These are phyloP conservation scores for Cuculus canorus DNA, from an alignment of 2,797 vertebrate genomes.

Conservation along the genomic window DNA sequence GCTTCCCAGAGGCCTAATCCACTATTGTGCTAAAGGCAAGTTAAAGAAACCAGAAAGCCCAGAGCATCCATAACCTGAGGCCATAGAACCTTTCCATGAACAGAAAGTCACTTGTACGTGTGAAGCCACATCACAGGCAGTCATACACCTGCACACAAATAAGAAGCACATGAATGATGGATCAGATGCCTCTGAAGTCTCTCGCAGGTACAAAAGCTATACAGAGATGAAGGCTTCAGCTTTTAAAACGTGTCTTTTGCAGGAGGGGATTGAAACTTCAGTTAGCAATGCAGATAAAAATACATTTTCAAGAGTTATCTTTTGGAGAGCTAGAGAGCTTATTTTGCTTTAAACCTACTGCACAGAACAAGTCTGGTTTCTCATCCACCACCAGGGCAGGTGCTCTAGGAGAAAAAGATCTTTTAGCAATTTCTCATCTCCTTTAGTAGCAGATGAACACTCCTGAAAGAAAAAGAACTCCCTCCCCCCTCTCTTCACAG, in stretches of 20 bases:
- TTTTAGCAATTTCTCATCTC: neutral
- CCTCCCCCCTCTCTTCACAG: neutral
- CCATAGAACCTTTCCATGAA: neutral
- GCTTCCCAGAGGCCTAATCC: neutral
- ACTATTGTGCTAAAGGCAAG: neutral
- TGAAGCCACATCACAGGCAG: neutral
- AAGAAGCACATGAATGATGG: rapidly evolving
- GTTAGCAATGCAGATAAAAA: neutral
- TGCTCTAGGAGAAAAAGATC: neutral
- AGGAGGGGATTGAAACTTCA: neutral
- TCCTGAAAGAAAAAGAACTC: neutral
- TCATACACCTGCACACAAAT: no score
- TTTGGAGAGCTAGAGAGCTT: neutral
- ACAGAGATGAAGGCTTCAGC: neutral
- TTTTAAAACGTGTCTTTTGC: neutral
- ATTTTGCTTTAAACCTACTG: neutral
- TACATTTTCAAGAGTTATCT: neutral
- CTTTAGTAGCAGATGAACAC: neutral
- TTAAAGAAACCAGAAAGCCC: neutral
- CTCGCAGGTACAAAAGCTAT: neutral
- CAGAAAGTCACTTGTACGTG: neutral
- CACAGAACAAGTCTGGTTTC: neutral
- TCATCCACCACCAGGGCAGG: rapidly evolving
- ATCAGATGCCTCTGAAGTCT: neutral
- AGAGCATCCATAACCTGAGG: rapidly evolving